Conservation (phyloP, 35 echinoderm and acorn worm genomes). For the Patiria miniata region DNA sequence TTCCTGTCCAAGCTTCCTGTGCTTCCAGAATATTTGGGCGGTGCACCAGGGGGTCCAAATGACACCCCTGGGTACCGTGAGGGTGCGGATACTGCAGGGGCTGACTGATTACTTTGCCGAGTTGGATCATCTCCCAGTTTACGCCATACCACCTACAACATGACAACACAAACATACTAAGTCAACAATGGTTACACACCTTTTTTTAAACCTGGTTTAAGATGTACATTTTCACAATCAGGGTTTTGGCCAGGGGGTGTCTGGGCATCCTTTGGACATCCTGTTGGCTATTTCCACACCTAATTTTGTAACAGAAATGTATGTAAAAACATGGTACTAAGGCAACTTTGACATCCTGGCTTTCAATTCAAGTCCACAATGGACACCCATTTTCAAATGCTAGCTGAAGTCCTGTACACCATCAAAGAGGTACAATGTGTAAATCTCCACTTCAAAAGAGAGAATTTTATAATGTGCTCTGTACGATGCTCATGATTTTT, state of each 20-base stretch:
- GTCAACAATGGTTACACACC: not conserved
- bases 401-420: too few relatives aligned
- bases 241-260: not conserved
- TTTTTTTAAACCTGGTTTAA: not conserved
- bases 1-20: slow-evolving; percentile 54
- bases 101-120: not conserved
- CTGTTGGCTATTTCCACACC: not conserved
- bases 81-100: not conserved
- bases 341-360: too few relatives aligned
- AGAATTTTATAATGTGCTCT: not conserved
- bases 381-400: too few relatives aligned
- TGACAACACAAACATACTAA: not conserved
- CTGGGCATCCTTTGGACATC: not conserved
- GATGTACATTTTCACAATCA: not conserved
- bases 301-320: too few relatives aligned
- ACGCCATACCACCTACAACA: slow-evolving; percentile 60
- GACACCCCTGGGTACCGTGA: not conserved
- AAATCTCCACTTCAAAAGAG: too few relatives aligned
- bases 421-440: too few relatives aligned
- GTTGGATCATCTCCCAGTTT: slow-evolving; percentile 56
- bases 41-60: slow-evolving; percentile 22
- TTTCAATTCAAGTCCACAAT: too few relatives aligned
- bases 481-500: not conserved
- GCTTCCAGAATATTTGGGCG: slow-evolving; percentile 43
- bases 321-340: not conserved